Evolutionary conservation across 2,888 invertebrate genomes (phyloP), one percentile per base, ranked within the genome.

Genomic region (Xylota segnis): DNA sequence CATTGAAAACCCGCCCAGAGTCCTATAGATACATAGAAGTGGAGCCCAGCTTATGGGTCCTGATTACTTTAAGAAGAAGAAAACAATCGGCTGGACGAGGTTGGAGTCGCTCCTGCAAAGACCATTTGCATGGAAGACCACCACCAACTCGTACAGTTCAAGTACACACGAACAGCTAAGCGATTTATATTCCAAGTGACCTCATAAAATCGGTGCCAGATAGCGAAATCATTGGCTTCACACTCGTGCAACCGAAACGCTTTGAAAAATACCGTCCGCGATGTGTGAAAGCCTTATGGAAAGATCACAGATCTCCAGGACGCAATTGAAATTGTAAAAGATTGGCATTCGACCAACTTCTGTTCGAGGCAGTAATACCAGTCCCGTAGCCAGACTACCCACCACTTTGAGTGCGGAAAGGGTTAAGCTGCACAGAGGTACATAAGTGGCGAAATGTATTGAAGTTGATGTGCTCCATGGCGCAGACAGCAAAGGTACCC

Each of bases 401-500:
- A 70, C 54, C 45, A 43, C 52, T 54, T 14, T 27, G 9, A 43
- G n/a, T 77, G 56, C 37, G 47, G 59, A 66, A 79, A 84, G 79
- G 81, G 84, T 79, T 63, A 58, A 76, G 56, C 50, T 58, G 10
- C 32, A 29, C 43, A 40, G 58, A 61, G 72, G 76, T 76, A n/a
- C n/a, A n/a, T n/a, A 52, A 83, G 75, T 81, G 75, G 84, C 75
- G 70, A 75, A 81, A 70, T 70, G 63, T 56, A 59, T 56, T n/a
- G 68, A 56, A 84, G 71, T 76, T 71, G 65, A 81, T 86, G 71
- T 78, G 71, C 71, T 45, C 70, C 74, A 59, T 63, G 52, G 52
- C 43, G 29, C 37, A 63, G 61, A 75, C 45, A 52, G 66, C 54
- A 56, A 83, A 83, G 72, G 83, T 74, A 61, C 14, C 40, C 59